Evolutionary conservation across 2,888 invertebrate species (phyloP).

Genomic region (Synanthedon formicaeformis): DNA sequence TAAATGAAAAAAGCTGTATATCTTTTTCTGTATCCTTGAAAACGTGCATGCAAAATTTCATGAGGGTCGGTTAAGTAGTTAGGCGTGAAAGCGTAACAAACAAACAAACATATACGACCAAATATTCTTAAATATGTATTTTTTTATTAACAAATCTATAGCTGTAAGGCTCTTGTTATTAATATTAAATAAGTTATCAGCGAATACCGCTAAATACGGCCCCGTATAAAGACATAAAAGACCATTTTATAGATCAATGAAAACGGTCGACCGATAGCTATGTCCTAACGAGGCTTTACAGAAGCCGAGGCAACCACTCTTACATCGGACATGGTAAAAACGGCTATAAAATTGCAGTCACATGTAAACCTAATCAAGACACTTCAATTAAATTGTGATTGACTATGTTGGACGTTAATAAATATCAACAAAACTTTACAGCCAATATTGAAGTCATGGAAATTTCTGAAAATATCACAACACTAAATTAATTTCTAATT

Average conservation of each 20-base stretch:
- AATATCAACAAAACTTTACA: not conserved
- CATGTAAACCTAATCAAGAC: not conserved
- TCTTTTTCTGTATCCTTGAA: no score
- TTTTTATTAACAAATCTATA: not conserved
- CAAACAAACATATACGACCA: no score
- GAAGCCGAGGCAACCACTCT: slow-evolving; percentile 1
- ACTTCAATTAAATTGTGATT: not conserved
- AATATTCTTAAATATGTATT: no score
- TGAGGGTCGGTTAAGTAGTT: no score
- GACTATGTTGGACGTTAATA: not conserved
- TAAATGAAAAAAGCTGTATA: no score
- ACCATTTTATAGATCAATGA: slow-evolving; percentile 7
- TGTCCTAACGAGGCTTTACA: slow-evolving; percentile 3
- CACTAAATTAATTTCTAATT: no score
- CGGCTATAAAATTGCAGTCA: not conserved
- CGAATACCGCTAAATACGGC: slow-evolving; percentile 2
- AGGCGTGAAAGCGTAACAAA: no score
- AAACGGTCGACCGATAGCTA: slow-evolving; percentile 5
- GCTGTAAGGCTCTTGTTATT: not conserved
- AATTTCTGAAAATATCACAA: no score
- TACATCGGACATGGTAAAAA: not conserved
- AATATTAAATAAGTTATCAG: not conserved
- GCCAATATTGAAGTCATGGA: no score
- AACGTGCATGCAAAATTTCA: no score
- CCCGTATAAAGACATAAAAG: slow-evolving; percentile 8